Evolutionary conservation across 2,888 invertebrate genomes (phyloP).

Genomic region (Villa cingulata): DNA sequence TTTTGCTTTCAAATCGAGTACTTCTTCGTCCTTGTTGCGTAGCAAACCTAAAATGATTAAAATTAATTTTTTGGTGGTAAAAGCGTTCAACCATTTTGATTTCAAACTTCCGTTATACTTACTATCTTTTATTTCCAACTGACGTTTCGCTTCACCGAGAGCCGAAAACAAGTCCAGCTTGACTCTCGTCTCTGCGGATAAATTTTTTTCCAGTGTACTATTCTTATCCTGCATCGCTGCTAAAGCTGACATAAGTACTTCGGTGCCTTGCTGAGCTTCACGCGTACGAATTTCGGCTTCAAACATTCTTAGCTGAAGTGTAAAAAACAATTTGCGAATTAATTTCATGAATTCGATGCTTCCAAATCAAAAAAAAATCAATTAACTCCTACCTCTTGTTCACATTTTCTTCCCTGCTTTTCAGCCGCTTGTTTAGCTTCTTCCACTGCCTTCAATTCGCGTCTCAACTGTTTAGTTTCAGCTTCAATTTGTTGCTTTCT

Average conservation of each 20-base stretch:
- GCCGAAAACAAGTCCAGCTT: slow-evolving; percentile 97
- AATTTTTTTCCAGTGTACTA: slow-evolving; percentile 78
- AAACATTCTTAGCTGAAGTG: slow-evolving; percentile 28
- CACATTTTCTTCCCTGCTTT: slow-evolving; percentile 32
- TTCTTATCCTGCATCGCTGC: slow-evolving; percentile 82
- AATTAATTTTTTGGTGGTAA: neutral
- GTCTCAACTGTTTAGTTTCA: slow-evolving; percentile 50
- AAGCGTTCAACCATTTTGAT: neutral
- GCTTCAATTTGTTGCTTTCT: slow-evolving; percentile 53
- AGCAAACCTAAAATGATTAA: slow-evolving; percentile 47
- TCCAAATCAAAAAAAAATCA: neutral
- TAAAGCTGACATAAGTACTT: slow-evolving; percentile 65
- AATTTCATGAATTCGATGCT: neutral
- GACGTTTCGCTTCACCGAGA: slow-evolving; percentile 85
- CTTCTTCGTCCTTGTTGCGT: slow-evolving; percentile 76
- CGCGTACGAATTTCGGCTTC: slow-evolving; percentile 33
- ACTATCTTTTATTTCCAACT: slow-evolving; percentile 78
- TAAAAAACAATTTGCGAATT: neutral
- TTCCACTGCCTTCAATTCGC: slow-evolving; percentile 51
- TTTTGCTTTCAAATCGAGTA: slow-evolving; percentile 78
- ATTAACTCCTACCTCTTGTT: slow-evolving; percentile 31
- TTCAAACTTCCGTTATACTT: slow-evolving; percentile 26
- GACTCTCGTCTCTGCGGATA: slow-evolving; percentile 92
- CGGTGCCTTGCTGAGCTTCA: slow-evolving; percentile 43
- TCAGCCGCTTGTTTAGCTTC: slow-evolving; percentile 43